Conservation (phyloP, 2,888 invertebrate species). For the Lydus trimaculatus region DNA sequence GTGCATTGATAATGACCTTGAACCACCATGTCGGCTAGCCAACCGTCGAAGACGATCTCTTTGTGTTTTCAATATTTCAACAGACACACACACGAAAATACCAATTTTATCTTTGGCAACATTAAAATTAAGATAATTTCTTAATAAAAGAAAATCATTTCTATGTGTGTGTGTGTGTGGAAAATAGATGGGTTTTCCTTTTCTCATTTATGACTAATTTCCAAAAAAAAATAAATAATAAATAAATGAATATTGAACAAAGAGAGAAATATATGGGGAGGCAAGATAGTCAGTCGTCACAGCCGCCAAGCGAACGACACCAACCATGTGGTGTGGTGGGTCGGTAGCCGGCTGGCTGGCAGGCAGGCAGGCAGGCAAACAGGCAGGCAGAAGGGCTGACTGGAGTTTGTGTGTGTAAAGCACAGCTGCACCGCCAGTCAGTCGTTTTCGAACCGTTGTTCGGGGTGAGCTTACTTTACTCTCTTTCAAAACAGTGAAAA, state of each 20-base stretch:
- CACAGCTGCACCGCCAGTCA: conserved; percentile 50
- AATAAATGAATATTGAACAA: background rate
- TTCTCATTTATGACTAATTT: background rate
- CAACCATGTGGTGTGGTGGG: conserved; percentile 52
- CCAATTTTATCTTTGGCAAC: background rate
- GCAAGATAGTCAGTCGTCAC: conserved; percentile 27
- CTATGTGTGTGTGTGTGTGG: too few relatives aligned
- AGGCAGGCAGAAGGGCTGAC: conserved; percentile 42
- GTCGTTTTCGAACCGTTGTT: conserved; percentile 42
- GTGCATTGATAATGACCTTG: conserved; percentile 55
- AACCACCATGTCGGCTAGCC: conserved; percentile 47
- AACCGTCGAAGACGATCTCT: conserved; percentile 8
- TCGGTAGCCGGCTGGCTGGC: conserved; percentile 41
- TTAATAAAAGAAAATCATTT: too few relatives aligned
- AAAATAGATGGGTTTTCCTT: background rate
- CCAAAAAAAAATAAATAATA: background rate
- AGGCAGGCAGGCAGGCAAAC: conserved; percentile 43
- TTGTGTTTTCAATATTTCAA: background rate
- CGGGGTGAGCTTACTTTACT: conserved; percentile 27
- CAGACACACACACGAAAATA: background rate
- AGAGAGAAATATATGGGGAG: conserved; percentile 19
- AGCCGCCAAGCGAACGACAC: background rate
- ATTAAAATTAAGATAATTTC: background rate
- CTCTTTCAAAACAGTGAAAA: background rate
- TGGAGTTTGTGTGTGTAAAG: conserved; percentile 30